These are phyloP conservation scores for Belgica antarctica DNA, from an alignment of 2,888 invertebrate species.

Conservation along the genomic window DNA sequence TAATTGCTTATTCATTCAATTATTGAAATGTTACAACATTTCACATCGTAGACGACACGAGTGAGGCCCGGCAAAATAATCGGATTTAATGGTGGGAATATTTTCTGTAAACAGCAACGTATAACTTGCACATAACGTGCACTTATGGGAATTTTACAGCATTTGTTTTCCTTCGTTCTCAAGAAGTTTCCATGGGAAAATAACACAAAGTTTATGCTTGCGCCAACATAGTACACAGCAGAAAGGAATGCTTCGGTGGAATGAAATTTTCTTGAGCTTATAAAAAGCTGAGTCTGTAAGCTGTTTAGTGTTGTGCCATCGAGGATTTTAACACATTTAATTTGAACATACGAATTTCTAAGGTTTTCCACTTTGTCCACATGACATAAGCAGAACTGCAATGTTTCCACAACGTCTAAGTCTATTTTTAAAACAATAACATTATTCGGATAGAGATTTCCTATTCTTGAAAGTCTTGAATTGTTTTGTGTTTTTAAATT, in stretches of 20 bases:
- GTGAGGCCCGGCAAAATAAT: not conserved
- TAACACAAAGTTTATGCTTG: not conserved
- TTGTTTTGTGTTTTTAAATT: not conserved
- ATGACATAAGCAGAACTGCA: not conserved
- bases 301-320: conserved; percentile 35
- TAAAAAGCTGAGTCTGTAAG: not conserved
- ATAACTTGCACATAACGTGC: not conserved
- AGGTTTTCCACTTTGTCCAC: not conserved
- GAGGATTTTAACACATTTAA: conserved; percentile 29
- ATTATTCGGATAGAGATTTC: conserved; percentile 1
- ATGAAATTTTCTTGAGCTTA: conserved; percentile 5
- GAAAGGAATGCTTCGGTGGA: not conserved
- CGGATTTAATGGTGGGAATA: conserved; percentile 33
- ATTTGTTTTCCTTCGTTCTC: not conserved
- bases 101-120: conserved; percentile 17
- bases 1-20: conserved; percentile 30
- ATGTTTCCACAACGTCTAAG: not conserved
- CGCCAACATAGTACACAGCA: not conserved
- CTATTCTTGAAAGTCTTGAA: too few relatives aligned
- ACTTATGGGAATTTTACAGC: conserved; percentile 22
- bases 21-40: conserved; percentile 1
- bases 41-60: not conserved
- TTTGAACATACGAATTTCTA: not conserved
- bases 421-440: conserved; percentile 22
- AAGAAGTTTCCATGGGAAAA: not conserved